These are phyloP conservation scores for Drosophila testacea DNA, from an alignment of 2,888 invertebrate species.

Conservation along the genomic window DNA sequence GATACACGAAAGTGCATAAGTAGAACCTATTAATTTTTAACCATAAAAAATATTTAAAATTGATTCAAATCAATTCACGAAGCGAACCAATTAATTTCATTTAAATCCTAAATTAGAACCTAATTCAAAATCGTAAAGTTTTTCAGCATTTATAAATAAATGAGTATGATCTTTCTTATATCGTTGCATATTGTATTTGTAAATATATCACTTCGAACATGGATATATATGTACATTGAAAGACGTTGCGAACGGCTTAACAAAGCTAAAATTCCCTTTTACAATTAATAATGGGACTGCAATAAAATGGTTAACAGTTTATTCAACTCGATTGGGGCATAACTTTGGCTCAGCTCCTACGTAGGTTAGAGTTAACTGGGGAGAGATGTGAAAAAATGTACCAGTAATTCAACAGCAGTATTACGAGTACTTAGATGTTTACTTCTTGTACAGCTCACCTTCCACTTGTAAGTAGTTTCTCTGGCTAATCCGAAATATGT, in stretches of 20 bases:
- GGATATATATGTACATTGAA: neutral
- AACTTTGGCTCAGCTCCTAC: constrained; percentile 1
- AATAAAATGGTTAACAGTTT: constrained; percentile 47
- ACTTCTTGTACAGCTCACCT: neutral
- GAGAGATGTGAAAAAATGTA: neutral
- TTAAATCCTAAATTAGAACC: too few relatives aligned
- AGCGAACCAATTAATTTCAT: too few relatives aligned
- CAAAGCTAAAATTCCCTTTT: neutral
- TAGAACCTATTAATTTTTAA: too few relatives aligned
- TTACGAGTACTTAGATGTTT: neutral
- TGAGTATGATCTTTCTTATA: too few relatives aligned
- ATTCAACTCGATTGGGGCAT: constrained; percentile 61
- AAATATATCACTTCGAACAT: neutral
- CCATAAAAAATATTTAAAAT: too few relatives aligned
- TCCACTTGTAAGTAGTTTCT: neutral
- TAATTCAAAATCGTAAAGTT: too few relatives aligned
- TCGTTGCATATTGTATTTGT: too few relatives aligned
- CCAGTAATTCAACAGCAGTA: neutral
- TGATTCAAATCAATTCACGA: too few relatives aligned
- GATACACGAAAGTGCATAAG: too few relatives aligned
- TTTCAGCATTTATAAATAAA: too few relatives aligned
- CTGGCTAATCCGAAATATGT: neutral
- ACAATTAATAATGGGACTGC: neutral
- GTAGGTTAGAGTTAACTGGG: neutral
- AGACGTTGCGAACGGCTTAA: constrained; percentile 3